Evolutionary conservation across 1,140 invertebrate genomes (phyloP).

Genomic region (Drosophila truncata): DNA sequence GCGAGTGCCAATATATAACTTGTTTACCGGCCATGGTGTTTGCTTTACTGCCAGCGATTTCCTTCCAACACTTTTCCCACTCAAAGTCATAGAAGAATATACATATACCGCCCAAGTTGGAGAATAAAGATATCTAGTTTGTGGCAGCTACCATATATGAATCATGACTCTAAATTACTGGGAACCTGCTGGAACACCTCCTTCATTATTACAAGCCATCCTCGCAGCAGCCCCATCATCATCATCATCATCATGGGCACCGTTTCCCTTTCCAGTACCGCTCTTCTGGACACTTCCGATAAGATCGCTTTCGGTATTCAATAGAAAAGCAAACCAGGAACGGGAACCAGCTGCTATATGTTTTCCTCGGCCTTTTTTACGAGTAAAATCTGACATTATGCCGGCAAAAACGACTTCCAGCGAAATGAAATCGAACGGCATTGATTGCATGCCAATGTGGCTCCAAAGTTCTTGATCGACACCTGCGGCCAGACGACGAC

Average conservation of each 20-base stretch:
- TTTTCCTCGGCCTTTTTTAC: constrained; percentile 51
- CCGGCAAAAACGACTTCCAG: constrained; percentile 69
- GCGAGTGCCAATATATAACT: constrained; percentile 21
- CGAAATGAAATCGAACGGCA: constrained; percentile 81
- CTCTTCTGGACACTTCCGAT: constrained; percentile 68
- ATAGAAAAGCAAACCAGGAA: constrained; percentile 58
- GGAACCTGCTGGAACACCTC: constrained; percentile 29
- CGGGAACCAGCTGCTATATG: constrained; percentile 23
- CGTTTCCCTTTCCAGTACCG: constrained; percentile 26
- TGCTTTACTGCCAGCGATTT: constrained; percentile 11
- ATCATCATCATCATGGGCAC: constrained; percentile 15
- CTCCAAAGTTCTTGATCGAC: constrained; percentile 81
- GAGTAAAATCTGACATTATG: constrained; percentile 71
- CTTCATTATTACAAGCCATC: constrained; percentile 24
- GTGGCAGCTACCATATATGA: constrained; percentile 28
- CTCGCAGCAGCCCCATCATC: background rate
- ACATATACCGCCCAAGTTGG: constrained; percentile 13
- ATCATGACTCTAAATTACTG: constrained; percentile 37
- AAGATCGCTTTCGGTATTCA: constrained; percentile 71
- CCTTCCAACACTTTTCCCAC: constrained; percentile 39
- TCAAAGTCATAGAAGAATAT: constrained; percentile 15
- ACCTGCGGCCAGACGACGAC: constrained; percentile 67
- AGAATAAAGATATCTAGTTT: constrained; percentile 39
- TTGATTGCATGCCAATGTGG: constrained; percentile 83
- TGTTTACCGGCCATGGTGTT: constrained; percentile 16